A percentile compares a stretch with the other conserved stretches of the same genome.
Evolutionary conservation across 2,888 invertebrate species (phyloP).

Genomic region (Caprella mutica): DNA sequence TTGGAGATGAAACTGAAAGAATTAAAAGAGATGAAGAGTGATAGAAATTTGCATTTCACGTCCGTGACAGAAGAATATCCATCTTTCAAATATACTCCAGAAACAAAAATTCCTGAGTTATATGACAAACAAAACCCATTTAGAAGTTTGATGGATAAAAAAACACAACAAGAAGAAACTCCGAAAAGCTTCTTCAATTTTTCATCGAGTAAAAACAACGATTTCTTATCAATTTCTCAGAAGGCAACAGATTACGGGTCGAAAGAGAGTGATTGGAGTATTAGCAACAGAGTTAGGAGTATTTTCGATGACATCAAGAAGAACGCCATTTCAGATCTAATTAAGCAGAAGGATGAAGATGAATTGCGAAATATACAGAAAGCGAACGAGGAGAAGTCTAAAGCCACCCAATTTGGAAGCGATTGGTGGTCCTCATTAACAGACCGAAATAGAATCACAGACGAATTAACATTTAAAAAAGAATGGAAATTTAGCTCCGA

Average conservation of each 20-base stretch:
- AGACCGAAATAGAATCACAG: conserved; percentile 2
- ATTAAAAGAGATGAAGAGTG: neutral
- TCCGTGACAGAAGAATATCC: conserved; percentile 4
- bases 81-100: conserved; percentile 9
- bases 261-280: conserved; percentile 7
- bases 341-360: conserved; percentile 1
- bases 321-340: conserved; percentile 5
- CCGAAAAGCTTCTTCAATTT: conserved; percentile 6
- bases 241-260: neutral
- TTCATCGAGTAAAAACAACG: neutral
- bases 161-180: neutral
- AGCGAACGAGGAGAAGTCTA: neutral
- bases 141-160: no score
- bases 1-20: neutral
- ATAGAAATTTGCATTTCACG: neutral
- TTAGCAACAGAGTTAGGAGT: conserved; percentile 8
- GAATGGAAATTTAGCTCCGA: conserved; percentile 1
- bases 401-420: neutral
- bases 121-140: neutral
- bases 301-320: conserved; percentile 9
- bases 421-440: conserved; percentile 11
- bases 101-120: conserved; percentile 4
- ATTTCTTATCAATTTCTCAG: no score
- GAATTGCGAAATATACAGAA: neutral
- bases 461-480: neutral